Evolutionary conservation across 2,797 vertebrate species (phyloP).

Genomic region (Geotria australis): DNA sequence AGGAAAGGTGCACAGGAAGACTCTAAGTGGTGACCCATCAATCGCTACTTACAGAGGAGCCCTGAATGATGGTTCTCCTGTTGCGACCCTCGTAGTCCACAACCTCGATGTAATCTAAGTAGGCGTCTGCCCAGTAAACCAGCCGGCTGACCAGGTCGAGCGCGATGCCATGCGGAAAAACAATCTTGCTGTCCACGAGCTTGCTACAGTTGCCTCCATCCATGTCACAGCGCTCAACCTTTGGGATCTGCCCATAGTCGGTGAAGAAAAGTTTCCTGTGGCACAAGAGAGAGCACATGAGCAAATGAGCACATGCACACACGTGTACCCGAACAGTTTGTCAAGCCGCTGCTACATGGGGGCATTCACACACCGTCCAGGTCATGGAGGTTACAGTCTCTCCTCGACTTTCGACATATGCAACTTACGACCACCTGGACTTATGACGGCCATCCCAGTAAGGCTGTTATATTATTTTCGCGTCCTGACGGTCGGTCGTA

Average conservation of each 20-base stretch:
- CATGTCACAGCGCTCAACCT: conserved; percentile 91
- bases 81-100: conserved; percentile 91
- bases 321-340: not conserved
- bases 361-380: no score
- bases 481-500: no score
- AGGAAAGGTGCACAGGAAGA: no score
- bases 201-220: conserved; percentile 89
- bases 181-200: conserved; percentile 80
- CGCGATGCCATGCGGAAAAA: conserved; percentile 74
- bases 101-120: conserved; percentile 89
- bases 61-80: conserved; percentile 87
- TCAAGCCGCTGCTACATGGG: not conserved
- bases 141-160: conserved; percentile 62
- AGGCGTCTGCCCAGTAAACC: conserved; percentile 86
- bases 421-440: no score
- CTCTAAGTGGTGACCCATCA: no score
- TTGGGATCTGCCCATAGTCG: conserved; percentile 69
- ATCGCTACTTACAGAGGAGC: conserved; percentile 42
- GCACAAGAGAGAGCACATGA: not conserved
- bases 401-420: no score
- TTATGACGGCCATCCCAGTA: no score
- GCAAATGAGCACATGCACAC: not conserved
- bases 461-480: no score
- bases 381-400: no score
- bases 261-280: conserved; percentile 84